A percentile compares a stretch with the other conserved stretches of the same genome.
Evolutionary conservation across 2,113 vertebrate genomes (phyloP).

Genomic region (Lucifuga dentata): DNA sequence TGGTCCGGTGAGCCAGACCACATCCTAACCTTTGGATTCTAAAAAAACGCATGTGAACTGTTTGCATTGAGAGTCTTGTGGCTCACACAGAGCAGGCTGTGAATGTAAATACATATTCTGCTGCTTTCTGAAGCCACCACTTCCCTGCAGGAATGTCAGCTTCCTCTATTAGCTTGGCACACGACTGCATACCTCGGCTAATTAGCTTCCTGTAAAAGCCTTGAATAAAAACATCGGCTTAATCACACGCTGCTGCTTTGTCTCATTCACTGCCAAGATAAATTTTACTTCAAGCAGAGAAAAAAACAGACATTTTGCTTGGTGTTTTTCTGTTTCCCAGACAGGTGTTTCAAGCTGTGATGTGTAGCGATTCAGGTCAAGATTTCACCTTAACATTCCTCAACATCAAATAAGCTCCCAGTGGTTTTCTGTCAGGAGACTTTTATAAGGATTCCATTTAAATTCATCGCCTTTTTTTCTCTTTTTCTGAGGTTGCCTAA

Average conservation of each 20-base stretch:
- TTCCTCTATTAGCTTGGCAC: slow-evolving; percentile 87
- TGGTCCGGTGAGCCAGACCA: slow-evolving; percentile 6
- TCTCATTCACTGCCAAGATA: slow-evolving; percentile 92
- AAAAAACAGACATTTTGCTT: slow-evolving; percentile 66
- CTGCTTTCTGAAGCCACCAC: slow-evolving; percentile 81
- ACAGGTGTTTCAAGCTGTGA: slow-evolving; percentile 79
- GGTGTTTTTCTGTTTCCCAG: slow-evolving; percentile 78
- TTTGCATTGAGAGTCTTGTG: slow-evolving; percentile 43
- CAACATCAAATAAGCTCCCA: slow-evolving; percentile 78
- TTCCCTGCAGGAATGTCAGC: slow-evolving; percentile 87
- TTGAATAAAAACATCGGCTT: slow-evolving; percentile 89
- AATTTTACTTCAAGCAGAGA: slow-evolving; percentile 86
- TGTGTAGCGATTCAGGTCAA: slow-evolving; percentile 66
- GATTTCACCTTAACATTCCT: slow-evolving; percentile 76
- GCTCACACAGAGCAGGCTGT: slow-evolving; percentile 76
- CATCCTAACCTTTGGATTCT: slow-evolving; percentile 31
- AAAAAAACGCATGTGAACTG: slow-evolving; percentile 17
- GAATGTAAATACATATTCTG: slow-evolving; percentile 88
- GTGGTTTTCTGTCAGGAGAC: slow-evolving; percentile 68
- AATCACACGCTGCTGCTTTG: slow-evolving; percentile 90
- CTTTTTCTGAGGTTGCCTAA: slow-evolving; percentile 54
- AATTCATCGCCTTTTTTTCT: slow-evolving; percentile 57
- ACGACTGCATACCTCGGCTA: slow-evolving; percentile 88
- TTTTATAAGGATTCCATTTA: slow-evolving; percentile 65
- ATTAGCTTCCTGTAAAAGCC: slow-evolving; percentile 95